Conservation (phyloP, 2,113 vertebrate species). For the Capreolus pygargus region DNA sequence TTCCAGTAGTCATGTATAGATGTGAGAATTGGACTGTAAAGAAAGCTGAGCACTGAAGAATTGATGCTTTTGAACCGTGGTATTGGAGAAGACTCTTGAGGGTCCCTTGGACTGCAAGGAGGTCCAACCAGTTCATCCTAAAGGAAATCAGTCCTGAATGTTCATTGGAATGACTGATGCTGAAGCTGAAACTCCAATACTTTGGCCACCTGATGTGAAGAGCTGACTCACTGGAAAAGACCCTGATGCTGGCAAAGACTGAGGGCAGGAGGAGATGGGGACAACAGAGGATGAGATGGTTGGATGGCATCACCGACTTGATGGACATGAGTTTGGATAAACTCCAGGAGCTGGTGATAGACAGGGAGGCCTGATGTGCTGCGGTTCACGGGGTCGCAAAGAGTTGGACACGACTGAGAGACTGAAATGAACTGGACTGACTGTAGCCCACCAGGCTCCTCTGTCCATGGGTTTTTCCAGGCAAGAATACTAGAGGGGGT, state of each 20-base stretch:
- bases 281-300: not conserved
- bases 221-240: not conserved
- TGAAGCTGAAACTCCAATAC: not conserved
- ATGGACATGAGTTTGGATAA: not conserved
- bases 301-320: not conserved
- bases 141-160: not conserved
- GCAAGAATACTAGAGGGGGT: not conserved
- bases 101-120: not conserved
- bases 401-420: rapidly evolving
- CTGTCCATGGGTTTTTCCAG: not conserved
- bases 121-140: not conserved
- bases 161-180: not conserved
- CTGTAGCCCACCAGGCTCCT: not conserved
- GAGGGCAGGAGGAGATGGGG: not conserved
- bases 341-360: not conserved
- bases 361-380: not conserved
- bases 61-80: not conserved
- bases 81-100: not conserved
- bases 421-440: not conserved
- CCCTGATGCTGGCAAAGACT: not conserved
- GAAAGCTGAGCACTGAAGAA: rapidly evolving
- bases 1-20: not conserved
- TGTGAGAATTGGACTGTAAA: not conserved
- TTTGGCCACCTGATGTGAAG: not conserved
- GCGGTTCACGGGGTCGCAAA: not conserved